Evolutionary conservation across 2,113 vertebrate species (phyloP).

Genomic region (Triplophysa tibetana): DNA sequence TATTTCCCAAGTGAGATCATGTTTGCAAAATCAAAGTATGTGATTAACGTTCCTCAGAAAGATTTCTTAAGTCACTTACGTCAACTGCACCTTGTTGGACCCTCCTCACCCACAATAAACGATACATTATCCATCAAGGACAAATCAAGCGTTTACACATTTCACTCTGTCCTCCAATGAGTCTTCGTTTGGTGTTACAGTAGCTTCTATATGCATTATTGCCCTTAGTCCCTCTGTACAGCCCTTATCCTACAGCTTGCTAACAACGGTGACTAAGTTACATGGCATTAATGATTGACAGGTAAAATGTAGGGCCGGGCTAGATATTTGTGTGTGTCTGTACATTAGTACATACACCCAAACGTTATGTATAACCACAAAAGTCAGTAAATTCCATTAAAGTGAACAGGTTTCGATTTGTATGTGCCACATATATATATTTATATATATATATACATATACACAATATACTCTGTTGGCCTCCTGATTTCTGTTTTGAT

Average conservation of each 20-base stretch:
- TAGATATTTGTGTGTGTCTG: background rate
- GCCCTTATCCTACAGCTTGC: background rate
- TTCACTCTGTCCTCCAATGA: background rate
- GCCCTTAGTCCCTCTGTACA: background rate
- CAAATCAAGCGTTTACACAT: background rate
- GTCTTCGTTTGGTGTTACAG: background rate
- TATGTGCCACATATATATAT: background rate
- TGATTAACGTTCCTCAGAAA: background rate
- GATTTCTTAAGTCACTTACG: background rate
- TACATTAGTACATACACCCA: background rate
- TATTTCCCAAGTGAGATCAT: background rate
- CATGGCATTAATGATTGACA: conserved; percentile 11
- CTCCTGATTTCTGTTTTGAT: background rate
- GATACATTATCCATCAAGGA: background rate
- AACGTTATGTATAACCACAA: background rate
- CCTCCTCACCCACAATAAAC: background rate
- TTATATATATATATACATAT: no score
- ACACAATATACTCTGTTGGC: background rate
- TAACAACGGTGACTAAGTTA: background rate
- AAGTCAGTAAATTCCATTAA: background rate
- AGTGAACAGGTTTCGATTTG: background rate
- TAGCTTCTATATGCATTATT: background rate
- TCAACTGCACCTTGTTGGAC: background rate
- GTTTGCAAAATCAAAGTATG: background rate
- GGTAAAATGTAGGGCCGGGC: background rate